Percentiles rank a stretch among this genome's conserved stretches.
These are phyloP conservation scores for Pantherophis guttatus DNA, from an alignment of 2,113 vertebrate species.

Conservation along the genomic window DNA sequence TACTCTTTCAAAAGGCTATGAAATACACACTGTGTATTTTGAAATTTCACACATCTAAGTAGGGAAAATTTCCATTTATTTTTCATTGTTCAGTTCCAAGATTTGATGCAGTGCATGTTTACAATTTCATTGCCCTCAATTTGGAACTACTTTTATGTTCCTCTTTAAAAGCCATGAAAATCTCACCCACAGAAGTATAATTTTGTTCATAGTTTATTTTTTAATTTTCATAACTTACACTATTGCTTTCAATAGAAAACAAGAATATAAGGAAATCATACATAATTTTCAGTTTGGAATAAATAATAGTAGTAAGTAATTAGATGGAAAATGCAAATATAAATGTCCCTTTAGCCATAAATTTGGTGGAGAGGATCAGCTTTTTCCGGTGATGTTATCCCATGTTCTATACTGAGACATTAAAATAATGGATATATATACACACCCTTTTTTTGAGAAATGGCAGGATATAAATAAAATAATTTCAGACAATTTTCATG, in stretches of 20 bases:
- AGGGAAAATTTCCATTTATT: neutral
- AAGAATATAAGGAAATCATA: neutral
- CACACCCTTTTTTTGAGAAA: neutral
- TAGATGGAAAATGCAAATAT: neutral
- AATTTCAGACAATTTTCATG: neutral
- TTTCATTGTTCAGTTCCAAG: neutral
- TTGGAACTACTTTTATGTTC: constrained; percentile 2
- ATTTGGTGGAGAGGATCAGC: neutral
- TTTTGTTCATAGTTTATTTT: constrained; percentile 5
- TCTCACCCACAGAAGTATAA: neutral
- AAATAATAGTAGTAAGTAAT: neutral
- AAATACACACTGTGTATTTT: neutral
- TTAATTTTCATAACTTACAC: neutral
- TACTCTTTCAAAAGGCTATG: constrained; percentile 7
- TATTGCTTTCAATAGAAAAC: neutral
- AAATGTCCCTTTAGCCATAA: neutral
- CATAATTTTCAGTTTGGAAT: neutral
- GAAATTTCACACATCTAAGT: neutral
- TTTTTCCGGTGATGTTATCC: neutral
- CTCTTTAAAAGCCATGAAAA: constrained; percentile 1
- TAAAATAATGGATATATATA: neutral
- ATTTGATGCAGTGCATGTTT: neutral
- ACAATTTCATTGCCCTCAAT: neutral
- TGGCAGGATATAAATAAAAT: neutral
- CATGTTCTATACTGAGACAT: neutral